Evolutionary conservation across 2,888 invertebrate species (phyloP).

Genomic region (Cremastinae sp.): DNA sequence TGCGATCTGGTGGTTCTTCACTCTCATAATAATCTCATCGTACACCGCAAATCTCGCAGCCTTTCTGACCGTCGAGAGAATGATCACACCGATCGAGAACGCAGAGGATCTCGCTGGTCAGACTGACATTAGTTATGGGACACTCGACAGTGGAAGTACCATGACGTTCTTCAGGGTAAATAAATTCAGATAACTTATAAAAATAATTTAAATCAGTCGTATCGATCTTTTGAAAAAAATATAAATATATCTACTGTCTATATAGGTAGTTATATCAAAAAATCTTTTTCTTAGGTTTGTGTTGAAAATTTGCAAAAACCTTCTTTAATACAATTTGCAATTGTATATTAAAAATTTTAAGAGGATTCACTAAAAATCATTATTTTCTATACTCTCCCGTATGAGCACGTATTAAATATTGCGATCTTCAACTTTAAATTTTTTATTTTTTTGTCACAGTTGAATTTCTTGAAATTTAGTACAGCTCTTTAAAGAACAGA

Average conservation of each 20-base stretch:
- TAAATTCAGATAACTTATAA: background rate
- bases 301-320: no score
- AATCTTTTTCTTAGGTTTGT: background rate
- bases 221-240: background rate
- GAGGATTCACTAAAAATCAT: no score
- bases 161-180: conserved; percentile 92
- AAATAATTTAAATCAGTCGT: background rate
- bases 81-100: conserved; percentile 93
- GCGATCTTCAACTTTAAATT: no score
- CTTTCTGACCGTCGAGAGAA: conserved; percentile 93
- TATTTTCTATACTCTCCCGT: no score
- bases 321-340: no score
- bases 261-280: background rate
- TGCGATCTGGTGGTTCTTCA: conserved; percentile 96
- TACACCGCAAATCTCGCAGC: conserved; percentile 96
- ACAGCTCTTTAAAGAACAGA: no score
- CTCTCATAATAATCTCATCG: conserved; percentile 93
- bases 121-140: conserved; percentile 92
- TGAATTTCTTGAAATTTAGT: no score
- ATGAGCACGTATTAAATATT: no score
- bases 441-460: no score
- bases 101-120: conserved; percentile 92
- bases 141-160: conserved; percentile 91
- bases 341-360: no score
- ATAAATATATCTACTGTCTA: background rate